Base-by-base conservation (phyloP, 1,140 invertebrate species). In the Drosophila mojavensis region DNA sequence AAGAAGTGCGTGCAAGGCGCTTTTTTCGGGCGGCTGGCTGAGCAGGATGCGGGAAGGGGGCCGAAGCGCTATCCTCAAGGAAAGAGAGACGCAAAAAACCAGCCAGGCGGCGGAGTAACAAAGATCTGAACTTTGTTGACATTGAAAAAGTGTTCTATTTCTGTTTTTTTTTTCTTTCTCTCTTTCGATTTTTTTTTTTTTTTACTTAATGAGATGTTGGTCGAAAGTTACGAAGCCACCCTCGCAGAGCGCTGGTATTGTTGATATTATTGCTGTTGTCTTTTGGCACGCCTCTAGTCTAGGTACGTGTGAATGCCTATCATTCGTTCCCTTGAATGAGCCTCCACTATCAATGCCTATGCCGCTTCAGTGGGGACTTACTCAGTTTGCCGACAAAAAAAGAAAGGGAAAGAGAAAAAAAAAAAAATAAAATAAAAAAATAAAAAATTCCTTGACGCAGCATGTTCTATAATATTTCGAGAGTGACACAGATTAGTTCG, bases 401-500 rank as follows among this genome's bases (percentile, higher is more conserved):
- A 26, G 6, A 33, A 7, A 53, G 3, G 3, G n/a, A 47, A 7
- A 47, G n/a, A 47, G 20, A 2, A 6, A 1, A 13, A 15, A 84
- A 80, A 17, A 17, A 17, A 17, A 33, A n/a, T n/a, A n/a, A 43
- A 0, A 9, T 9, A 26, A 11, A 36, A 6, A 24, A 41, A 39
- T 41, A 41, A 26, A 7, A 28, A 84, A 85, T 78, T 65, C 77
- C 81, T 80, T 78, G 74, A 85, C 81, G 81, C 74, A 81, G 81
- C 64, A 70, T 78, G 78, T 77, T 84, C 77, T 45, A 79, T 81
- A 83, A 79, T 81, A 83, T 83, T 83, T 66, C 55, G 64, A 78
- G 65, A 77, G 60, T 56, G 64, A 47, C 75, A 28, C 43, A 79
- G 80, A 83, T 83, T 83, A 76, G 80, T 81, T 65, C 45, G 51